These are phyloP conservation scores for Xanthia icteritia DNA, from an alignment of 2,888 invertebrate species.

Conservation along the genomic window DNA sequence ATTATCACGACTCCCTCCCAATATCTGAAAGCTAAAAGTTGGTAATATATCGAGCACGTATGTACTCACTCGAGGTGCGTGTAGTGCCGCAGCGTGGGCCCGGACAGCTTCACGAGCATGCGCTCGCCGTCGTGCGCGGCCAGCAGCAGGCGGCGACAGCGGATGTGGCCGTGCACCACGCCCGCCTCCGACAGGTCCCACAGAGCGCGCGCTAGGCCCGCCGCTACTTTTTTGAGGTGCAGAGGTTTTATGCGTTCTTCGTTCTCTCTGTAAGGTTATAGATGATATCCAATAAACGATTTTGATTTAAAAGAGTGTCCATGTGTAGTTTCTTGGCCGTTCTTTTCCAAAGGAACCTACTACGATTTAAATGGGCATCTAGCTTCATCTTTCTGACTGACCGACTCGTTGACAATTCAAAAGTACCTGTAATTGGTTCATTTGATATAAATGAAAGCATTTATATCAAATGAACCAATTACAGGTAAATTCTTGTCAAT, in stretches of 20 bases:
- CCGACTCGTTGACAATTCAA: not conserved
- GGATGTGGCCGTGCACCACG: slow-evolving; percentile 95
- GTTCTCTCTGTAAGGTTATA: slow-evolving; percentile 67
- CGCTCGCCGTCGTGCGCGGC: slow-evolving; percentile 92
- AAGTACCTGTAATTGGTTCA: no score
- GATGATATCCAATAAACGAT: not conserved
- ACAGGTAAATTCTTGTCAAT: no score
- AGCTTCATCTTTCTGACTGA: not conserved
- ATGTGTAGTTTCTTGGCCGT: not conserved
- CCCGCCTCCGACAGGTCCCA: slow-evolving; percentile 96
- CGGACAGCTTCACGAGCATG: slow-evolving; percentile 95
- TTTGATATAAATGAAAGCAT: not conserved
- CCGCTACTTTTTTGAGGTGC: slow-evolving; percentile 95
- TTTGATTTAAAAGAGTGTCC: not conserved
- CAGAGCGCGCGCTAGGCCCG: slow-evolving; percentile 95
- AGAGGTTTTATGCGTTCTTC: slow-evolving; percentile 90
- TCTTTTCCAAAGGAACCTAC: not conserved
- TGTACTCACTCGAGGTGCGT: slow-evolving; percentile 91
- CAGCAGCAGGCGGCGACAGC: slow-evolving; percentile 95
- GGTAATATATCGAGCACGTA: not conserved
- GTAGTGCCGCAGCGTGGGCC: slow-evolving; percentile 94
- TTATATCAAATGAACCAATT: no score
- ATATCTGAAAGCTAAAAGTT: not conserved
- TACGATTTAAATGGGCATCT: not conserved
- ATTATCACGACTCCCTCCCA: not conserved